Evolutionary conservation across 1,140 invertebrate species (phyloP), one percentile per base, ranked within the genome.

Genomic region (Caerostris darwini): DNA sequence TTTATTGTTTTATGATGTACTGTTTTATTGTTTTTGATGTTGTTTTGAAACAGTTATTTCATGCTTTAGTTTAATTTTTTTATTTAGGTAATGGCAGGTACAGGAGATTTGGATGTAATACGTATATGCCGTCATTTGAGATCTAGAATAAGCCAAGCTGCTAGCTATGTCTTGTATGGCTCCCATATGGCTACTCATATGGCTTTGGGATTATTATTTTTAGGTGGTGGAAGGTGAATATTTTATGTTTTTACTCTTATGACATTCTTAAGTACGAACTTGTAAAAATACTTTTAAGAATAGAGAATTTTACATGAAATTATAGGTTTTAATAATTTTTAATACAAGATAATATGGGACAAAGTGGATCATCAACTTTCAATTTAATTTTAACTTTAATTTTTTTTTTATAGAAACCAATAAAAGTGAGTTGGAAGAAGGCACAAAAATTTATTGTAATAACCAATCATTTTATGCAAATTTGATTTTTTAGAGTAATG

Each of bases 171-270:
- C 10, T 98, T 98, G 3, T 99, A 99, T 96, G 99, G 99, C 19
- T 98, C 97, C 56, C 98, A 99, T 96, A 97, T 99, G 96, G 98
- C 98, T n/a, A 98, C 98, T 12, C 98, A 99, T 95, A 98, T 99
- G 97, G 97, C 99, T 14, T 96, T 99, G 34, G 99, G 99, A 1
- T 97, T 99, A 90, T 96, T 99, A 3, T 99, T 99, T 96, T 96
- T 99, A 6, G 99, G 99, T n/a, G 99, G 98, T 67, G 98, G 99
- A 1, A 90, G 92, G 94, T 95, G 91, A n/a, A 19, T 7, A 53
- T 83, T 57, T 5, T 83, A 7, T 58, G 14, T 17, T 34, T 34
- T 34, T 34, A 34, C 34, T 34, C 34, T 34, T 34, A 34, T 34
- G 34, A 34, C 3, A 64, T 64, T 17, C 61, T 64, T 64, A 34